phyloP scores from a whole-genome alignment of 2,113 vertebrate species.

The Eubucco bourcierii region DNA sequence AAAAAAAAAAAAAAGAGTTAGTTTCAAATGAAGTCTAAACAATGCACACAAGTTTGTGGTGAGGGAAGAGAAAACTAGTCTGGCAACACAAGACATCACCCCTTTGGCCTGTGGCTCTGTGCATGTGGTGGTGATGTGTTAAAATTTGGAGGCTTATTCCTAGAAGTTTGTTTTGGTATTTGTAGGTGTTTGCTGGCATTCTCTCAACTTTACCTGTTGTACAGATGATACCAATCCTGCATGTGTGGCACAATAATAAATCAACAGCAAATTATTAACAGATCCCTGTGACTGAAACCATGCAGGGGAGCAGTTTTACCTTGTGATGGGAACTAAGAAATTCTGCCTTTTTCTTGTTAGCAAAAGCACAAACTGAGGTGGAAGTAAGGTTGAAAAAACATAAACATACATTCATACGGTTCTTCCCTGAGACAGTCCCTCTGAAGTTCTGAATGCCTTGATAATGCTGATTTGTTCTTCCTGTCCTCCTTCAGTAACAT shows the following conservation, averaged over 20 bases:
- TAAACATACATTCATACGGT: background rate
- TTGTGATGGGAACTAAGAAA: background rate
- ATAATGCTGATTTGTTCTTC: background rate
- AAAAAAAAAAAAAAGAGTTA: background rate
- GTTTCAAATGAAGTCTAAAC: conserved; percentile 4
- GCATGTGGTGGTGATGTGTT: background rate
- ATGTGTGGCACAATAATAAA: background rate
- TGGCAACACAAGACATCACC: fast-evolving
- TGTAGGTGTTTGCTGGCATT: background rate
- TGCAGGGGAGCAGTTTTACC: background rate
- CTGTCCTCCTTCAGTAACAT: background rate
- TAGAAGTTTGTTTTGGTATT: background rate
- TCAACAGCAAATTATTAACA: background rate
- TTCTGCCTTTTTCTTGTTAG: background rate
- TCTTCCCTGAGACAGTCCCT: background rate
- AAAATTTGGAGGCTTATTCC: background rate
- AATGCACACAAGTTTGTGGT: background rate
- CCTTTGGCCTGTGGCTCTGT: background rate
- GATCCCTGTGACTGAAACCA: background rate
- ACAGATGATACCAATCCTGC: background rate
- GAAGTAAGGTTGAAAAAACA: background rate
- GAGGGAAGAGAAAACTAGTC: background rate
- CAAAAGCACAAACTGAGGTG: background rate
- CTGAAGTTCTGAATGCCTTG: background rate
- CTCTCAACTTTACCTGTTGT: background rate